Evolutionary conservation across 2,797 vertebrate species (phyloP), one percentile per base, ranked within the genome.

Genomic region (Parambassis ranga): DNA sequence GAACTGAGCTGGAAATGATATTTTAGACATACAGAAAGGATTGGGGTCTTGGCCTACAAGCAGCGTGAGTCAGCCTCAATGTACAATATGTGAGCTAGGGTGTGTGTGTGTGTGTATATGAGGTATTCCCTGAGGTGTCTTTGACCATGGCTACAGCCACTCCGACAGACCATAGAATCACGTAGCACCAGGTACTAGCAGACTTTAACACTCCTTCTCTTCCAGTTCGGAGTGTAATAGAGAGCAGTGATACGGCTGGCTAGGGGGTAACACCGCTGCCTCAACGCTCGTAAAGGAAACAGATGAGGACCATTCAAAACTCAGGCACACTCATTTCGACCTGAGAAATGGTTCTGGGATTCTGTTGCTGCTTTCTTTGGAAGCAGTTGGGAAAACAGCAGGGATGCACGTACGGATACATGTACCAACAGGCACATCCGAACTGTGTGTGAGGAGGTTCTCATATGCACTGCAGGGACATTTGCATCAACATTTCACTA

Each of bases 211-310:
- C 63, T 71, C 46, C 60, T 59, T 80, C 50, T 69, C 53, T 58
- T 72, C 55, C 59, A 71, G 56, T 71, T 67, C 7, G 11, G 32
- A 64, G 39, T 57, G 60, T 79, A 82, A 85, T 79, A 55, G 73
- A 65, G 27, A 79, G 49, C 18, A 43, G 59, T 48, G 79, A 70
- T 72, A 82, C 10, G 35, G 44, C 58, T 66, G 76, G 72, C 75
- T 77, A 44, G 49, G 62, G 80, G 80, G 67, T 70, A 77, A 66
- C 36, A 18, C 43, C 2, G 19, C 65, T 31, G 50, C 64, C 60
- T 57, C 63, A 18, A 53, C 50, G 53, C 75, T 83, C 62, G 9
- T 87, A 83, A 85, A 81, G 59, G 66, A 82, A 86, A 87, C 67
- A 55, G 55, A 87, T 76, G 77, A 81, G 71, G 62, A 63, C 69